These are phyloP conservation scores for Hypomecis atomaria DNA, from an alignment of 2,888 invertebrate species.

Conservation along the genomic window DNA sequence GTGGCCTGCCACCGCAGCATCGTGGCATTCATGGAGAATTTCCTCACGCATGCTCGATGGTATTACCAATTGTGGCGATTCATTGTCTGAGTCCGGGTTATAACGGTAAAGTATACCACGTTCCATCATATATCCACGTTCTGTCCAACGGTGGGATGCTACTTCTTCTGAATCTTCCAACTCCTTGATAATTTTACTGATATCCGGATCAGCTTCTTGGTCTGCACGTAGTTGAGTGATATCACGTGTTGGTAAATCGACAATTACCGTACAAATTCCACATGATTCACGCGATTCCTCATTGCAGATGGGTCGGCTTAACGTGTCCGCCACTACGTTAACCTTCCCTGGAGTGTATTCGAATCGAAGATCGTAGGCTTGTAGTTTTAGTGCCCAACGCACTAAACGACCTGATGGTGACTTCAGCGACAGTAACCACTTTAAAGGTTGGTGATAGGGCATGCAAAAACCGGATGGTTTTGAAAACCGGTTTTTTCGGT, in stretches of 20 bases:
- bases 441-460: conserved; percentile 71
- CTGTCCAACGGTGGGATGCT: neutral
- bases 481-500: too few species aligned
- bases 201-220: neutral
- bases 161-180: neutral
- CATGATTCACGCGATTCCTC: neutral
- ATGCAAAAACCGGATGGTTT: too few species aligned
- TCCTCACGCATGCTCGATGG: neutral
- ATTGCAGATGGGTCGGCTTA: conserved; percentile 45
- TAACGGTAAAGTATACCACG: conserved; percentile 4
- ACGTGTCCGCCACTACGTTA: conserved; percentile 60
- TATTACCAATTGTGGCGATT: neutral
- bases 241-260: neutral
- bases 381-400: conserved; percentile 64
- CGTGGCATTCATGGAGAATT: neutral
- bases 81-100: neutral
- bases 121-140: neutral
- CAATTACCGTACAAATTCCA: neutral
- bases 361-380: conserved; percentile 55
- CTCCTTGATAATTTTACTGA: neutral
- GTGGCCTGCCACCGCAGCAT: neutral
- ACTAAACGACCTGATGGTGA: conserved; percentile 64
- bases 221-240: neutral
- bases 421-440: conserved; percentile 64
- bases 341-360: conserved; percentile 55